Evolutionary conservation across 2,888 invertebrate species (phyloP).

Genomic region (Microctonus hyperodae): DNA sequence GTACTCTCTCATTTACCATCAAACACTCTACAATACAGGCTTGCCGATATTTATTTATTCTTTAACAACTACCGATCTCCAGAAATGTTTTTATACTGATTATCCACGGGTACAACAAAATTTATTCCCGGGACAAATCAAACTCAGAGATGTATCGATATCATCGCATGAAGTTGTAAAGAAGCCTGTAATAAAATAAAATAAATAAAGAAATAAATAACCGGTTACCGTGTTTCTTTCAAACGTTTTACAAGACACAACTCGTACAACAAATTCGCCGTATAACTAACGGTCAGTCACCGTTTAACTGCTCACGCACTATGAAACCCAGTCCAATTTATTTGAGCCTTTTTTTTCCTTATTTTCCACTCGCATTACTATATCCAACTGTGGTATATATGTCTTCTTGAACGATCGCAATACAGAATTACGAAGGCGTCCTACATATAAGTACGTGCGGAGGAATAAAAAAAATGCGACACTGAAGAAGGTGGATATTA

Average conservation of each 20-base stretch:
- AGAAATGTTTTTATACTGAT: not conserved
- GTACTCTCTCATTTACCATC: not conserved
- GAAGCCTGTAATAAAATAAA: conserved; percentile 22
- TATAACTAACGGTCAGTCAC: conserved; percentile 38
- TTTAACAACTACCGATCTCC: not conserved
- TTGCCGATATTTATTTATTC: not conserved
- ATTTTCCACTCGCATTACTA: conserved; percentile 30
- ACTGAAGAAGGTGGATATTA: not conserved
- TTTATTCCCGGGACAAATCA: not conserved
- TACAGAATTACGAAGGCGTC: conserved; percentile 2
- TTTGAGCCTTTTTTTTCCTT: conserved; percentile 29
- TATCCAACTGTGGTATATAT: not conserved
- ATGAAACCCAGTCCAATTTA: conserved; percentile 29
- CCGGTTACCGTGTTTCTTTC: conserved; percentile 29
- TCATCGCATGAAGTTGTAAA: not conserved
- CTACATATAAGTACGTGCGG: conserved; percentile 26
- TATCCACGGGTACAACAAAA: not conserved
- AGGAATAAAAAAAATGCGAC: conserved; percentile 3
- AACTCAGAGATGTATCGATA: not conserved
- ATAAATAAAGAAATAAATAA: conserved; percentile 14
- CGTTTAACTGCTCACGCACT: conserved; percentile 19
- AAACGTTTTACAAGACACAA: conserved; percentile 21
- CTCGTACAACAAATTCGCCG: conserved; percentile 35
- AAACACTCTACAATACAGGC: not conserved
- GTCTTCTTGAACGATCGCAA: not conserved